Evolutionary conservation across 1,140 invertebrate genomes (phyloP), one percentile per base, ranked within the genome.

Genomic region (Drosophila melanica): DNA sequence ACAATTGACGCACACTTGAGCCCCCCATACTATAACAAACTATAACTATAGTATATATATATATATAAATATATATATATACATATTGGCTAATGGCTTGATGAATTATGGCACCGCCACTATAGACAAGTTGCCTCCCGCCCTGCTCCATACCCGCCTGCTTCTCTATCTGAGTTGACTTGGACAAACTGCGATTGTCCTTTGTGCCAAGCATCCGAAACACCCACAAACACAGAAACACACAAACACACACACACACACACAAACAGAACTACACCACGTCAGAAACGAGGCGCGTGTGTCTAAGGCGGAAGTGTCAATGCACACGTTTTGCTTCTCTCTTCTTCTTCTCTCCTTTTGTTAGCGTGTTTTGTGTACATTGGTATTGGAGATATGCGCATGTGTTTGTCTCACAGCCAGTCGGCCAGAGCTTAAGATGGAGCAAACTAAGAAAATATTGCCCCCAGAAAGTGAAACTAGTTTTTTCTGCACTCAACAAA

Each of bases 291-390:
- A 64, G 33, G 47, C 42, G 63, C 70, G 66, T 80, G 79, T 87
- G 82, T 89, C 78, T 86, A 66, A 86, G 73, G 82, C 81, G 81
- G 81, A 85, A 86, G 81, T 85, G 71, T 86, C 62, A 70, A 71
- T 48, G 66, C 76, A 73, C 70, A 81, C 78, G 70, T 73, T 59
- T 30, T 37, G 80, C 60, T 51, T 54, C 51, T 77, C 11, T 37
- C 48, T 44, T 35, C 70, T 42, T 37, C 37, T 50, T 35, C 1
- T 16, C 27, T 33, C 54, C 11, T 72, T 16, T 20, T 59, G 27
- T 39, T 39, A n/a, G 33, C 27, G 23, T 45, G 6, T 44, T n/a
- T 59, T 35, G 27, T 60, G 45, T 53, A 6, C 30, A 2, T 41
- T 16, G 27, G 0, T 50, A 11, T 14, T 39, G 6, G 3, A 14